These are phyloP conservation scores for Hofmannophila pseudospretella DNA, from an alignment of 2,888 invertebrate genomes.

Conservation along the genomic window DNA sequence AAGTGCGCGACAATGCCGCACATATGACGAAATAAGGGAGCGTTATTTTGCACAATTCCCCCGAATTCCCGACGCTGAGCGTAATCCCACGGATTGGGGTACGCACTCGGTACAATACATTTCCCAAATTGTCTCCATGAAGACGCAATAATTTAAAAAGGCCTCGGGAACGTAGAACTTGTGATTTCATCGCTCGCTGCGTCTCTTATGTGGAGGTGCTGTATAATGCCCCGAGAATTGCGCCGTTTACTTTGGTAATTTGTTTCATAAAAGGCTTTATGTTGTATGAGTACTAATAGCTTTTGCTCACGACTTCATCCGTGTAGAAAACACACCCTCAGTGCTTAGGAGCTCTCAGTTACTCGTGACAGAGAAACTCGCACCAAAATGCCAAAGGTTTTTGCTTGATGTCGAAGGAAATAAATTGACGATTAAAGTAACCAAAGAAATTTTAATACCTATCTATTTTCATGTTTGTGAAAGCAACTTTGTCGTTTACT, in stretches of 20 bases:
- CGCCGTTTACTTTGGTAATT: background rate
- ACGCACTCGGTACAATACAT: conserved; percentile 49
- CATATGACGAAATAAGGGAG: conserved; percentile 11
- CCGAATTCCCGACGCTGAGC: conserved; percentile 21
- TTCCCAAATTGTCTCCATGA: conserved; percentile 63
- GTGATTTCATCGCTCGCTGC: conserved; percentile 7
- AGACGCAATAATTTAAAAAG: conserved; percentile 64
- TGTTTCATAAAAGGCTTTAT: background rate
- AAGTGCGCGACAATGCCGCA: conserved; percentile 9
- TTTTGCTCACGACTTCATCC: too few relatives aligned
- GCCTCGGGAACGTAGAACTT: conserved; percentile 10
- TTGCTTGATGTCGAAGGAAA: too few relatives aligned
- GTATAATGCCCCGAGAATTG: background rate
- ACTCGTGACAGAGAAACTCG: too few relatives aligned
- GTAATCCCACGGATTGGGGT: conserved; percentile 39
- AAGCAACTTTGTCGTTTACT: too few relatives aligned
- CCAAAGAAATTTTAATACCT: too few relatives aligned
- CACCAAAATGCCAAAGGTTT: too few relatives aligned
- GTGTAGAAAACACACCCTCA: too few relatives aligned
- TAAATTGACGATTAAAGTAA: too few relatives aligned
- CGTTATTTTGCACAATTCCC: conserved; percentile 10
- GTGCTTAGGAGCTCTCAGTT: too few relatives aligned
- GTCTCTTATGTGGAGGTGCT: background rate
- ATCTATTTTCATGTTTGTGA: too few relatives aligned
- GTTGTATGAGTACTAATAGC: too few relatives aligned